These are phyloP conservation scores for Loripinus fragilis DNA, from an alignment of 2,888 invertebrate genomes.

Conservation along the genomic window DNA sequence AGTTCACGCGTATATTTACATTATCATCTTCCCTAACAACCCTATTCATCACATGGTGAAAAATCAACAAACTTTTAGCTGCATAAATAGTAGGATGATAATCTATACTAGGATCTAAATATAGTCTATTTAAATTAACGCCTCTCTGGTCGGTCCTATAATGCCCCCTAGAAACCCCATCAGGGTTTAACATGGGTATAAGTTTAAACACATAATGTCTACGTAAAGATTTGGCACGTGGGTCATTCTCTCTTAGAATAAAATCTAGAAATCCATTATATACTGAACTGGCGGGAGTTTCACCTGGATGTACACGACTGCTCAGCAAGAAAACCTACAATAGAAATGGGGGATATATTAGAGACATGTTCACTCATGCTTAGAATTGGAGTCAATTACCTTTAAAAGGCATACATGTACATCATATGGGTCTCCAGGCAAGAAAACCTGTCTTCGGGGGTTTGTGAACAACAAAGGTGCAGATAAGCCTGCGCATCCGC, in stretches of 20 bases:
- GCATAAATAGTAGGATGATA: constrained; percentile 94
- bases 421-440: no score
- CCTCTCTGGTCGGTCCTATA: constrained; percentile 91
- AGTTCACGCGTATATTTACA: constrained; percentile 64
- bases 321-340: constrained; percentile 91
- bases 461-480: no score
- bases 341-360: no score
- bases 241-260: constrained; percentile 89
- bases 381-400: no score
- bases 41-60: constrained; percentile 82
- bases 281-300: constrained; percentile 95
- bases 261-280: constrained; percentile 94
- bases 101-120: constrained; percentile 89
- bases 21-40: constrained; percentile 62
- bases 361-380: no score
- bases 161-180: constrained; percentile 94
- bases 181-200: constrained; percentile 95
- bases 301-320: constrained; percentile 95
- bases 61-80: constrained; percentile 88
- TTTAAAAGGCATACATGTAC: no score
- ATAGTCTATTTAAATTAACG: constrained; percentile 94
- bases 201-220: constrained; percentile 91
- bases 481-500: no score
- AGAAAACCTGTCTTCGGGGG: no score
- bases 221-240: constrained; percentile 89